phyloP scores from a whole-genome alignment of 2,113 vertebrate species.

The Pelmatolapia mariae region DNA sequence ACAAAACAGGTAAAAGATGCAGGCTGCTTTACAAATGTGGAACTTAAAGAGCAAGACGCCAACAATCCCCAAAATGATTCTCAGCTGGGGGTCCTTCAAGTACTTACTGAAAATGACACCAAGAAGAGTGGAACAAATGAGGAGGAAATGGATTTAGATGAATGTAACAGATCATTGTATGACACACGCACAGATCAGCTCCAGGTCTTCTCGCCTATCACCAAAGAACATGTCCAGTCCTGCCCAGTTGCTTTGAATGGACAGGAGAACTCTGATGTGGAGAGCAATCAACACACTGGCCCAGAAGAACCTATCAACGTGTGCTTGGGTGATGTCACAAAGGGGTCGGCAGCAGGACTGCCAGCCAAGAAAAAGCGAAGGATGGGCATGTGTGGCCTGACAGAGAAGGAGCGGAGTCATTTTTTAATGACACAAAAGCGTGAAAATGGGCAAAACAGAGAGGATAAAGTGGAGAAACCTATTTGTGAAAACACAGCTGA shows the following conservation, averaged over 20 bases:
- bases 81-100: background rate
- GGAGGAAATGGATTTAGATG: background rate
- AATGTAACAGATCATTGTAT: background rate
- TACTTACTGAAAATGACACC: background rate
- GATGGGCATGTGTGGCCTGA: slow-evolving; percentile 61
- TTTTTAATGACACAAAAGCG: slow-evolving; percentile 2
- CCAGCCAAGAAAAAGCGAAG: slow-evolving; percentile 56
- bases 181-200: background rate
- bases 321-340: background rate
- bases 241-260: background rate
- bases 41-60: background rate
- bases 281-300: background rate
- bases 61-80: background rate
- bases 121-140: background rate
- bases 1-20: background rate
- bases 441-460: background rate
- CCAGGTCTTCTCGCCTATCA: background rate
- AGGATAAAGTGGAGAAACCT: background rate
- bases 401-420: slow-evolving; percentile 28
- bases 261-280: background rate
- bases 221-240: background rate
- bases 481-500: background rate
- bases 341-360: background rate
- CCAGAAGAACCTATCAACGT: background rate
- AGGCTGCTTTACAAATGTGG: background rate